phyloP scores from a whole-genome alignment of 2,113 vertebrate species.

The Romanogobio albipinnatus region DNA sequence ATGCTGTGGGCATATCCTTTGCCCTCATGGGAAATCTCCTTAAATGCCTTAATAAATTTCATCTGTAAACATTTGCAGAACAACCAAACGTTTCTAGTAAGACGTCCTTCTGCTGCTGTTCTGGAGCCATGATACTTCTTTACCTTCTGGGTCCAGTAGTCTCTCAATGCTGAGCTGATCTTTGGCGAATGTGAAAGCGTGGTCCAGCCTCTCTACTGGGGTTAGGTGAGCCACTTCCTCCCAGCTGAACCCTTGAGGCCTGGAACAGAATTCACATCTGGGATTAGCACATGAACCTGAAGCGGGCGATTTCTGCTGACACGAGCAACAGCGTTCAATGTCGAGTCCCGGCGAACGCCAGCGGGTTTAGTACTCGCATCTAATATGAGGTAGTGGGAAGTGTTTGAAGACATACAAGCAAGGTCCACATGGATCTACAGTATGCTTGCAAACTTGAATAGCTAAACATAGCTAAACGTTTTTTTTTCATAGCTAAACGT shows the following conservation, averaged over 20 bases:
- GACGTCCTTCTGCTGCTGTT: neutral
- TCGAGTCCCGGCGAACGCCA: too few relatives aligned
- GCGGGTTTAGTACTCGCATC: neutral
- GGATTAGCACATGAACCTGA: neutral
- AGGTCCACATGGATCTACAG: neutral
- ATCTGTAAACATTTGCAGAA: neutral
- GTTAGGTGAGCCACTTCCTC: constrained; percentile 81
- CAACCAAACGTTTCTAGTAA: neutral
- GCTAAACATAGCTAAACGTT: neutral
- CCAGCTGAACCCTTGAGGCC: constrained; percentile 89
- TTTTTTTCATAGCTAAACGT: neutral
- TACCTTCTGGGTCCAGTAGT: constrained; percentile 96
- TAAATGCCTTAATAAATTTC: neutral
- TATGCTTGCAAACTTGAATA: neutral
- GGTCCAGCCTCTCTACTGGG: constrained; percentile 85
- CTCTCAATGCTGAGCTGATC: constrained; percentile 89
- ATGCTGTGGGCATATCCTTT: neutral
- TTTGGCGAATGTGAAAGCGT: constrained; percentile 90
- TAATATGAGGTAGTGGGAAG: neutral
- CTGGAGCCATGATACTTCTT: neutral
- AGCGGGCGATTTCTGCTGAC: neutral
- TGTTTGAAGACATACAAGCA: neutral
- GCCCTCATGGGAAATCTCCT: neutral
- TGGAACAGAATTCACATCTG: constrained; percentile 62
- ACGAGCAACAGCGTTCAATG: neutral